Evolutionary conservation across 2,113 vertebrate species (phyloP), one percentile per base, ranked within the genome.

Genomic region (Cisticola juncidis): DNA sequence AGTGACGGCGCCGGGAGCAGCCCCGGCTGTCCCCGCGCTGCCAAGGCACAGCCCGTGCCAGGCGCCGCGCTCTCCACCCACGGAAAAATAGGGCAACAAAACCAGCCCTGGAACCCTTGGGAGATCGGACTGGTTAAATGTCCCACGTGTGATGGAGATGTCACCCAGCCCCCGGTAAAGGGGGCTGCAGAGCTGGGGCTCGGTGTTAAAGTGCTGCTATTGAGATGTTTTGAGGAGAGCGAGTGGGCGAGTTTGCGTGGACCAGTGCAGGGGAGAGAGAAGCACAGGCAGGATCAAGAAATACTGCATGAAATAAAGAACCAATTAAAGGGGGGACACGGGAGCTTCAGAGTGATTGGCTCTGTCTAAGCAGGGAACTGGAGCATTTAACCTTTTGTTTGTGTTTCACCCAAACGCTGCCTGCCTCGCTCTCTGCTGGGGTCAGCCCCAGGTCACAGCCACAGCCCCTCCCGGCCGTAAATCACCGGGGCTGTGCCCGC

Each of bases 401-500:
- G 98, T 95, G 98, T 98, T 98, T 97, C 98, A 96, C 97, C 85
- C 97, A 98, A 98, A 98, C 95, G 91, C 25, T 77, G 96, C 95
- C 98, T 81, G 96, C 95, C 98, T 98, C 95, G 80, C 95, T 98
- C 97, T 98, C 97, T 90, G 70, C 94, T 9, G 95, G 98, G 98
- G 98, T 99, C 98, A 99, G 95, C 96, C 94, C 26, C 97, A 92
- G 98, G 98, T 98, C 98, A 96, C 97, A 97, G 96, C 97, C 98
- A 98, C 98, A 97, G 81, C 97, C 97, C 95, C 97, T 97, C 97
- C 98, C 85, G 92, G 66, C 90, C 44, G 66, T 98, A 98, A 97
- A 98, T 99, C 98, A 98, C 81, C 2, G 3, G 5, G 35, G 90
- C 88, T 15, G 71, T 48, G 77, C 74, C 87, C 42, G 73, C 44